These are phyloP conservation scores for Plebejus argus DNA, from an alignment of 2,888 invertebrate species.

Conservation along the genomic window DNA sequence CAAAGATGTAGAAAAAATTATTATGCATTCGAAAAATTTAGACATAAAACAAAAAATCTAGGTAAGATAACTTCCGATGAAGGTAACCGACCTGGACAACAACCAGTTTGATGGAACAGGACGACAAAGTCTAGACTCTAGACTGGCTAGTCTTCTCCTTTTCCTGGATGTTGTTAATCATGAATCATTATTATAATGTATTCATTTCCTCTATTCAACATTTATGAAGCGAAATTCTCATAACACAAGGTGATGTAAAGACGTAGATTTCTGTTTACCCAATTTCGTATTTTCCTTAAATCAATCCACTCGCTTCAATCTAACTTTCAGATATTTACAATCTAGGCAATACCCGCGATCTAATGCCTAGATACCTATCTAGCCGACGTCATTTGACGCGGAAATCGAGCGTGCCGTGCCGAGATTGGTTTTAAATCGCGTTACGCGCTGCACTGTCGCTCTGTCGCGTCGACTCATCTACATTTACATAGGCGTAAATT, in stretches of 20 bases:
- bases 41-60: background rate
- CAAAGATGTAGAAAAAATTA: background rate
- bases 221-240: background rate
- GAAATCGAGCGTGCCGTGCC: slow-evolving; percentile 67
- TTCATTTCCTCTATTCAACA: background rate
- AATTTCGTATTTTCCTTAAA: background rate
- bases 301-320: background rate
- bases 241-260: too few relatives aligned
- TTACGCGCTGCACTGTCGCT: slow-evolving; percentile 54
- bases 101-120: slow-evolving; percentile 9
- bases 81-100: slow-evolving; percentile 1
- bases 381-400: slow-evolving; percentile 43
- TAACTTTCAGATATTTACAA: background rate
- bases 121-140: slow-evolving; percentile 22
- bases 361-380: background rate
- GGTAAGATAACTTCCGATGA: slow-evolving; percentile 1
- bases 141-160: background rate
- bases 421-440: slow-evolving; percentile 75
- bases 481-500: background rate
- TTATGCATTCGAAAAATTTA: background rate
- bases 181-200: background rate
- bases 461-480: background rate
- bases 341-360: background rate
- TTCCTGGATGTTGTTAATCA: slow-evolving; percentile 4
- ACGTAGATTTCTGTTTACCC: background rate